phyloP scores from a whole-genome alignment of 2,797 vertebrate genomes.

The Philypnodon macrostomus region DNA sequence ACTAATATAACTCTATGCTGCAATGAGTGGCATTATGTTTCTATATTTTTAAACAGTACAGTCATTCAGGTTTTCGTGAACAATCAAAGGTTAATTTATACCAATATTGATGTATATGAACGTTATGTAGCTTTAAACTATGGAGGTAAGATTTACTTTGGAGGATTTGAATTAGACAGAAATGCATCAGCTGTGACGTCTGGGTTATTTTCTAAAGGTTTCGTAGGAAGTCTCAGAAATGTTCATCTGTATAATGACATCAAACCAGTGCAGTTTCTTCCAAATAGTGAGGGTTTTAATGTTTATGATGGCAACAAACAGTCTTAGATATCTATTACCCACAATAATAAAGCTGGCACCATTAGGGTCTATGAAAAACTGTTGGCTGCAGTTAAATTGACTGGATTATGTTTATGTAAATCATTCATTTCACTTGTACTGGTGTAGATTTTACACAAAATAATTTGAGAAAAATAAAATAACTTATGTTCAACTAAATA shows the following conservation, averaged over 20 bases:
- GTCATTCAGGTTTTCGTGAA: conserved; percentile 77
- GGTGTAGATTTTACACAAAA: conserved; percentile 5
- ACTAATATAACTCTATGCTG: conserved; percentile 68
- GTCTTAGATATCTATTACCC: conserved; percentile 10
- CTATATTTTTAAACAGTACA: conserved; percentile 77
- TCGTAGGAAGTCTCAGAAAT: conserved; percentile 82
- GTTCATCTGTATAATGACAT: conserved; percentile 80
- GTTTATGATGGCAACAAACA: conserved; percentile 71
- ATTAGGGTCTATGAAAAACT: conserved; percentile 9
- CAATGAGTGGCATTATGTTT: conserved; percentile 75
- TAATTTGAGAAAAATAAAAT: conserved; percentile 5
- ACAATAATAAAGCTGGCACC: conserved; percentile 14
- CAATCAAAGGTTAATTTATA: conserved; percentile 64
- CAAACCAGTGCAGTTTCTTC: conserved; percentile 68
- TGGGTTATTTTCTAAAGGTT: conserved; percentile 79
- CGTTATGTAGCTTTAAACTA: conserved; percentile 84
- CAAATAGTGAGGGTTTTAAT: conserved; percentile 83
- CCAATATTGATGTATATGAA: conserved; percentile 82
- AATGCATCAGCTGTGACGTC: conserved; percentile 73
- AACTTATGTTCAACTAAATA: conserved; percentile 6
- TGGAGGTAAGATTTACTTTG: conserved; percentile 80
- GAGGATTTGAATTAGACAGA: conserved; percentile 82
- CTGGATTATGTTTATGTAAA: conserved; percentile 1
- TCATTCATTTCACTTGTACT: too few relatives aligned
- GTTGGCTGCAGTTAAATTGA: conserved; percentile 5